Evolutionary conservation across 2,888 invertebrate species (phyloP), one percentile per base, ranked within the genome.

Genomic region (Aspidapion aeneum): DNA sequence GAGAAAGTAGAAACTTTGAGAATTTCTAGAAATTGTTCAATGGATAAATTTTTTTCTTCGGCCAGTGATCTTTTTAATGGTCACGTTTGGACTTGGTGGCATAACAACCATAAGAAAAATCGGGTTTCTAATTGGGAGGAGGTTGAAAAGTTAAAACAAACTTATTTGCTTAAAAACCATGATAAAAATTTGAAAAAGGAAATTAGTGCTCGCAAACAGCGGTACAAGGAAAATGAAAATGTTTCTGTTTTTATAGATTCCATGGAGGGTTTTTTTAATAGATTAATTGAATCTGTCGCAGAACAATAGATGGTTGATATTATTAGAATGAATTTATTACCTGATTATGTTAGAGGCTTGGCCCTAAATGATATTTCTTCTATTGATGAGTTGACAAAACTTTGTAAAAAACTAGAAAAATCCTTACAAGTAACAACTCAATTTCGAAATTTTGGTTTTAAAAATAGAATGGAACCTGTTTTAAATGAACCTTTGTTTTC

Each of bases 1-100:
- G 61, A 61, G 18, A 55, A 49, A 19, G 49, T 61, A 7, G 61
- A 61, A 57, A n/a, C 35, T 1, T 20, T 56, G 9, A 19, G 56
- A 50, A 49, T 61, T 49, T 22, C 56, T 12, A 7, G 50, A 1
- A 57, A 56, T 18, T 22, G 18, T 61, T 22, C 61, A 19, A 49
- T 19, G 1, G 50, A 61, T 1, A 49, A 61, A 18, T 18, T 61
- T 18, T 56, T 61, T 49, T 1, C 49, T 18, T 56, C 49, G 1
- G 61, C 61, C n/a, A 20, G 56, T 7, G 56, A 56, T 57, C 21
- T 61, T 19, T 61, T 61, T 35, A 18, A 56, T 18, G n/a, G 12
- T n/a, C 56, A 7, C 1, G 60, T 55, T 1, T 60, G 55, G 35
- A 55, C 55, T 17, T 60, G 60, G 60, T 60, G 21, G 5, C 55